A percentile compares a stretch with the other conserved stretches of the same genome.
Conservation (phyloP, 2,888 invertebrate species). For the Hoplodrina blanda region DNA sequence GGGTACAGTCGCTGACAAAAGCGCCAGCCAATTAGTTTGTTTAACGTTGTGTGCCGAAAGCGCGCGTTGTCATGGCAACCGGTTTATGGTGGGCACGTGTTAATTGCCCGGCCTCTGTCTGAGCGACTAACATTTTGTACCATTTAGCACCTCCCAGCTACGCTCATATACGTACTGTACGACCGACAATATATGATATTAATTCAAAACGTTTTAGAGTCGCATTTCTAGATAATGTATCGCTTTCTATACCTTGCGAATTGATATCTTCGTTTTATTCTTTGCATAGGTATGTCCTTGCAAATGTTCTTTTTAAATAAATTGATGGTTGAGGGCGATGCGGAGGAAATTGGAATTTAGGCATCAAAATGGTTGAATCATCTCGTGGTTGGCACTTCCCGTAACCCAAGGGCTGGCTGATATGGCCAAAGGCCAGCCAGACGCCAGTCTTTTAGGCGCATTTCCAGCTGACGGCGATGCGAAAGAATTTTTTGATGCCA, state of each 20-base stretch:
- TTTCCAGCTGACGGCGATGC: no score
- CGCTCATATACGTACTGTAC: constrained; percentile 38
- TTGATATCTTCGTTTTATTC: constrained; percentile 26
- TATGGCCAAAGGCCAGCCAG: no score
- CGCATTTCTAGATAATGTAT: constrained; percentile 48
- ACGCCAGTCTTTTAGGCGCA: no score
- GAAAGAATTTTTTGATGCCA: no score
- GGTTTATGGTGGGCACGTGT: constrained; percentile 76
- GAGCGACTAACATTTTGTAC: constrained; percentile 78
- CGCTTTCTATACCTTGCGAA: constrained; percentile 16
- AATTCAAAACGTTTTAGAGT: constrained; percentile 49
- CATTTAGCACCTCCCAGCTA: constrained; percentile 77
- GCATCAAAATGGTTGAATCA: no score
- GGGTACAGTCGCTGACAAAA: constrained; percentile 75
- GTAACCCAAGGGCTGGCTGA: no score
- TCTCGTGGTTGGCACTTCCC: no score
- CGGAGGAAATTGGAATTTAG: no score
- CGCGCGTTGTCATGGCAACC: constrained; percentile 78
- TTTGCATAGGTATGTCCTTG: constrained; percentile 21
- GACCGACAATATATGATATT: constrained; percentile 48
- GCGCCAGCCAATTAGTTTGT: constrained; percentile 85
- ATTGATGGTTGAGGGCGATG: no score
- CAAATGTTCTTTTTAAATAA: neutral
- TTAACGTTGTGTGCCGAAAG: constrained; percentile 78
- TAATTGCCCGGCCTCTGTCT: constrained; percentile 80